Base-by-base conservation (phyloP, 2,888 invertebrate genomes). In the Dorcus parallelipipedus region DNA sequence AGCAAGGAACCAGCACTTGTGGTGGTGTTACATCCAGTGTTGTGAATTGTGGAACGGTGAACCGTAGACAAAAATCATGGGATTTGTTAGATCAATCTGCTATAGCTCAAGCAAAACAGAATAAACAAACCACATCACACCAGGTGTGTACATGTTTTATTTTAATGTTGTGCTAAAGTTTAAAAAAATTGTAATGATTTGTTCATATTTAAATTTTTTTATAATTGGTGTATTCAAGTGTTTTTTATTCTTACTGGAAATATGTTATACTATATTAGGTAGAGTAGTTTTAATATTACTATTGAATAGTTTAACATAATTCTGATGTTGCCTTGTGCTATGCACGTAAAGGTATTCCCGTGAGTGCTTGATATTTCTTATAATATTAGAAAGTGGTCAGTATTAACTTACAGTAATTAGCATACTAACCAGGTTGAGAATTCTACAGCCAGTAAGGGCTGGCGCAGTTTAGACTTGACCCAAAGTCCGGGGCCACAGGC, bases 81-180 rank as follows among this genome's bases (percentile, higher is more conserved):
- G 96, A 97, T 73, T 82, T 95, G n/a, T 80, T 95, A 9, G 96
- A 96, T 76, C 95, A 94, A 72, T 86, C 87, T 1, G 89, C 92
- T 0, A 80, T 94, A 56, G 86, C 88, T 20, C 89, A 89, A 60
- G 92, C 92, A 0, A 84, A 82, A 45, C 84, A 85, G 66, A 84
- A 86, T 64, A 88, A 87, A 73, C 87, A 87, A 69, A 81, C 80
- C 40, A 72, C 81, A 38, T 72, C 81, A 26, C 82, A 85, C 72
- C 85, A 86, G 82, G 85, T 85, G 79, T 75, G 69, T 64, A 23
- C 17, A 20, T 10, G n/a, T 45, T 20, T 6, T 45, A 23, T 17
- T 38, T 47, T 26, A 57, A 38, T 33, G 58, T 45, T 58, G 54
- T 58, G 38, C 54, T 53, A 53, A 33, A 33, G 1, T 33, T 6